These are phyloP conservation scores for Cephalopachus bancanus DNA, from an alignment of 2,797 vertebrate genomes.

Conservation along the genomic window DNA sequence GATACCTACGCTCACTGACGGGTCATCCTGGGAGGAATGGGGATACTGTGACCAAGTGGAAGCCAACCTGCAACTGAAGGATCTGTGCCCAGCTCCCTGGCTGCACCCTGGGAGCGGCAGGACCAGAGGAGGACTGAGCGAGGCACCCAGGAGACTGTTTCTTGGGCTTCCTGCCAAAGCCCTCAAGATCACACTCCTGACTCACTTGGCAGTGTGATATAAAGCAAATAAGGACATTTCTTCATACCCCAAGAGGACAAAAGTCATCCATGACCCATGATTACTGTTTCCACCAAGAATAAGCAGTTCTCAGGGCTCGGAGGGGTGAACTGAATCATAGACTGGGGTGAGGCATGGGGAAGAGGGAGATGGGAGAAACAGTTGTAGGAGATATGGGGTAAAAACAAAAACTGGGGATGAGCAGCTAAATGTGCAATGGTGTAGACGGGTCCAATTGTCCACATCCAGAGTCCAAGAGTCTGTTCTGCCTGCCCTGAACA, in stretches of 20 bases:
- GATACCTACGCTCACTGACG: background rate
- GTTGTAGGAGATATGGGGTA: background rate
- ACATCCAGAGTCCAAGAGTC: background rate
- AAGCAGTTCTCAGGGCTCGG: background rate
- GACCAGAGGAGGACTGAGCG: background rate
- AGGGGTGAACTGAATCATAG: background rate
- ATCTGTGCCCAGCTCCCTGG: background rate
- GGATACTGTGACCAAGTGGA: background rate
- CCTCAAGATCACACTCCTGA: background rate
- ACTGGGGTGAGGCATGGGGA: background rate
- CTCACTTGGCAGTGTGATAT: background rate
- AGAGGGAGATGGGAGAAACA: background rate
- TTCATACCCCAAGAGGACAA: background rate
- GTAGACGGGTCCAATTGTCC: fast-evolving
- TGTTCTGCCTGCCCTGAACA: background rate
- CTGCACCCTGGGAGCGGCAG: too few relatives aligned
- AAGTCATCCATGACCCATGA: background rate
- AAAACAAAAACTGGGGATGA: too few relatives aligned
- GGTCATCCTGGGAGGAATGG: background rate
- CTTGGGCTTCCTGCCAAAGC: background rate
- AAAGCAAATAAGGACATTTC: constrained; percentile 49
- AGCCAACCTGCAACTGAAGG: background rate
- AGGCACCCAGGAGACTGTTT: background rate
- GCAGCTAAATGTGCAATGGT: too few relatives aligned
- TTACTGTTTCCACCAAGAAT: background rate